A percentile compares a stretch with the other conserved stretches of the same genome.
Evolutionary conservation across 2,888 invertebrate species (phyloP).

Genomic region (Monopis laevigella): DNA sequence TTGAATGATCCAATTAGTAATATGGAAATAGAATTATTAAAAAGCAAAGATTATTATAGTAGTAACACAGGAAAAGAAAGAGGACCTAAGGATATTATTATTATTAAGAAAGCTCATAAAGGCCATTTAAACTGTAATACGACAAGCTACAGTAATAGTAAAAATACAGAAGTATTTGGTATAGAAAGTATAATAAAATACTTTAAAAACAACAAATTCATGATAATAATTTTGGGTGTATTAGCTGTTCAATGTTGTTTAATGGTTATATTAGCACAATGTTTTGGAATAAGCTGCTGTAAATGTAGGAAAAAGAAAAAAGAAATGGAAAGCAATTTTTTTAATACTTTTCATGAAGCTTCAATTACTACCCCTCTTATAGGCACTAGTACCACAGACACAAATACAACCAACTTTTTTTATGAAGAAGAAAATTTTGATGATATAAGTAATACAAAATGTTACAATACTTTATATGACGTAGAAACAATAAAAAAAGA

Average conservation of each 20-base stretch:
- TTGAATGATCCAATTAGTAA: background rate
- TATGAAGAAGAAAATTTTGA: slow-evolving; percentile 37
- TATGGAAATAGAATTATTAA: too few species aligned
- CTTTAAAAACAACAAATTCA: slow-evolving; percentile 14
- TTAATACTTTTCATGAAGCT: slow-evolving; percentile 42
- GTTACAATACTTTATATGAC: slow-evolving; percentile 27
- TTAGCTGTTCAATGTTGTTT: slow-evolving; percentile 37
- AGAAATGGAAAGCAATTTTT: slow-evolving; percentile 33
- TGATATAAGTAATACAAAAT: slow-evolving; percentile 48
- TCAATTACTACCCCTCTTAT: slow-evolving; percentile 52
- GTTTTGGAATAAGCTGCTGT: slow-evolving; percentile 27
- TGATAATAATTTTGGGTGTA: slow-evolving; percentile 25
- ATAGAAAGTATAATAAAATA: slow-evolving; percentile 14
- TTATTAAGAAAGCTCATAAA: slow-evolving; percentile 22
- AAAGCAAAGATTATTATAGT: too few species aligned
- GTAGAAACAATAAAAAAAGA: slow-evolving; percentile 24
- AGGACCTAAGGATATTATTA: slow-evolving; percentile 31
- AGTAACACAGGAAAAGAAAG: too few species aligned
- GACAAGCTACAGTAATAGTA: too few species aligned
- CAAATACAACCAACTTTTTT: slow-evolving; percentile 41
- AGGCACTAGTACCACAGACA: slow-evolving; percentile 37
- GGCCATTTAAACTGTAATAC: too few species aligned
- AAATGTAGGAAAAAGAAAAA: slow-evolving; percentile 30
- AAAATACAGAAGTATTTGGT: too few species aligned
- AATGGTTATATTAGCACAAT: slow-evolving; percentile 37